Evolutionary conservation across 2,888 invertebrate genomes (phyloP), one percentile per base, ranked within the genome.

Genomic region (Pollenia amentaria): DNA sequence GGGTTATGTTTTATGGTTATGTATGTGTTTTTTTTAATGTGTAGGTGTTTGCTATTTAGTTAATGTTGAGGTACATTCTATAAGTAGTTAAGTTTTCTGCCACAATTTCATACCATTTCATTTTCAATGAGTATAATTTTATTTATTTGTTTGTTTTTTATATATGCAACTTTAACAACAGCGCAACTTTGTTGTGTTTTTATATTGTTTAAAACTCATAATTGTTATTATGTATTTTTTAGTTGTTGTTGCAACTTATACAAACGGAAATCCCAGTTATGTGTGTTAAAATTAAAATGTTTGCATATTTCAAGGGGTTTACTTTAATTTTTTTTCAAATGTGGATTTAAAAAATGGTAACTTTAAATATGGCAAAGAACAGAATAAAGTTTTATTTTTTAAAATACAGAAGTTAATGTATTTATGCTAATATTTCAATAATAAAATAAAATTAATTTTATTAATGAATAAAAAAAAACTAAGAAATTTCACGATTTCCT

Each of bases 31-130:
- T 75, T 21, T 65, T 48, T 18, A 67, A 60, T 60, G 55, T 40
- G 57, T 67, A 69, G 70, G 53, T 76, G 73, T 60, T 57, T 70
- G 65, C 18, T 55, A 18, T 78, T 60, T 38, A 67, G 84, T 84
- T 79, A 67, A 75, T 73, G 53, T 60, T 67, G 38, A 78, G 60
- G 16, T 72, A 62, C 48, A 57, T 44, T n/a, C 29, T 70, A 42
- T 21, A 60, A 82, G 64, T 16, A 60, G 67, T 62, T 67, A 51
- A 79, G 40, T 76, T 87, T 62, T 57, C 14, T 72, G 75, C 70
- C 51, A 65, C 64, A 86, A 53, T 60, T 75, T 51, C 6, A 29
- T 29, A 11, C n/a, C 51, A 67, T 48, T 76, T 46, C 53, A 29
- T 29, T 29, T 29, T 46, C 14, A 16, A 64, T 46, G 48, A 64